phyloP scores from a whole-genome alignment of 2,113 vertebrate species.

The Apodemus speciosus region DNA sequence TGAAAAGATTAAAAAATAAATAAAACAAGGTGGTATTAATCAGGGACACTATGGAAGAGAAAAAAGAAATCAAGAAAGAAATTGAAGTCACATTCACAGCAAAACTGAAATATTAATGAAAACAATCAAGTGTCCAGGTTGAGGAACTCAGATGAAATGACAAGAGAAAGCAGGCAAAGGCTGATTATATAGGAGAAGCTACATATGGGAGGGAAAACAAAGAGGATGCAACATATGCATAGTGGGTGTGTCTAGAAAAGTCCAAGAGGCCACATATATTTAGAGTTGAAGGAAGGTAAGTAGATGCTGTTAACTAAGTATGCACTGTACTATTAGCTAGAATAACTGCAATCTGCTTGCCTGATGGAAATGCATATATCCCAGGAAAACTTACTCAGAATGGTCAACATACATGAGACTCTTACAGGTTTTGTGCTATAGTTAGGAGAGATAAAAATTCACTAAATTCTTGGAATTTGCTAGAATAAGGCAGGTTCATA shows the following conservation, averaged over 20 bases:
- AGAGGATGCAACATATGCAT: not conserved
- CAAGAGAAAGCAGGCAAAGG: not conserved
- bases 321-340: not conserved
- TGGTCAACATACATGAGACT: not conserved
- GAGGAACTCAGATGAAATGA: not conserved
- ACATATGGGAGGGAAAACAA: not conserved
- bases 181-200: too few relatives aligned
- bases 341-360: not conserved
- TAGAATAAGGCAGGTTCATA: not conserved
- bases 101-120: conserved; percentile 17
- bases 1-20: not conserved
- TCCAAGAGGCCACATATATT: not conserved
- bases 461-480: not conserved
- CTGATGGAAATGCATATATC: not conserved
- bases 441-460: not conserved
- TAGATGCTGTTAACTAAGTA: not conserved
- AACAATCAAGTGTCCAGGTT: not conserved
- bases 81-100: not conserved
- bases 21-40: not conserved
- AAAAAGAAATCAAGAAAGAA: conserved; percentile 14
- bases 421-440: not conserved
- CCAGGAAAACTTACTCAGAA: not conserved
- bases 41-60: not conserved
- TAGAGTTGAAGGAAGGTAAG: not conserved
- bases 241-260: not conserved